These are phyloP conservation scores for Hippotragus niger DNA, from an alignment of 2,113 vertebrate genomes.

Conservation along the genomic window DNA sequence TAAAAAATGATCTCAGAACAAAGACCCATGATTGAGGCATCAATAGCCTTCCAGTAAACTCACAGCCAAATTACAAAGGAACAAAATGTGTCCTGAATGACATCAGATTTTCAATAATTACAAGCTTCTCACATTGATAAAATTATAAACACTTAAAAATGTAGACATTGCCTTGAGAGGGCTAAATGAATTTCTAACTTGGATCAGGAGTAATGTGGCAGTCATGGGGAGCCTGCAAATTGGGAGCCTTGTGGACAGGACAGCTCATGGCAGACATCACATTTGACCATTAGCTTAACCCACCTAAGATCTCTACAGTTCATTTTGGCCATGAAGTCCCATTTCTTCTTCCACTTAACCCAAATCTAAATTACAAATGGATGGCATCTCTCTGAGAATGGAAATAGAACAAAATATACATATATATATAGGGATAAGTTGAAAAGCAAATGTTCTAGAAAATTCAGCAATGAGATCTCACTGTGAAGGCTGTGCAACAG, in stretches of 20 bases:
- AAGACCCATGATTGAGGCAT: not conserved
- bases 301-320: not conserved
- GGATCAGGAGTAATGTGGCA: rapidly evolving
- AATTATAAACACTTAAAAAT: not conserved
- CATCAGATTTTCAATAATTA: not conserved
- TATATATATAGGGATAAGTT: not conserved
- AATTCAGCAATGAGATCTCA: not conserved
- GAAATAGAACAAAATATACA: not conserved
- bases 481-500: not conserved
- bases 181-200: not conserved
- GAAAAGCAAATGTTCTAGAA: not conserved
- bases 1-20: not conserved
- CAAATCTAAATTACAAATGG: not conserved
- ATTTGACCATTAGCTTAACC: not conserved
- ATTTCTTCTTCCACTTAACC: not conserved
- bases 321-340: not conserved
- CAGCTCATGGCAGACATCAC: not conserved
- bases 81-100: not conserved
- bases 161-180: not conserved
- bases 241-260: not conserved
- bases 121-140: not conserved
- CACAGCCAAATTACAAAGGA: not conserved
- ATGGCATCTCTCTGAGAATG: not conserved
- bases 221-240: not conserved
- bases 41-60: not conserved